Conservation (phyloP, 2,113 vertebrate genomes). For the Cynoglossus semilaevis region DNA sequence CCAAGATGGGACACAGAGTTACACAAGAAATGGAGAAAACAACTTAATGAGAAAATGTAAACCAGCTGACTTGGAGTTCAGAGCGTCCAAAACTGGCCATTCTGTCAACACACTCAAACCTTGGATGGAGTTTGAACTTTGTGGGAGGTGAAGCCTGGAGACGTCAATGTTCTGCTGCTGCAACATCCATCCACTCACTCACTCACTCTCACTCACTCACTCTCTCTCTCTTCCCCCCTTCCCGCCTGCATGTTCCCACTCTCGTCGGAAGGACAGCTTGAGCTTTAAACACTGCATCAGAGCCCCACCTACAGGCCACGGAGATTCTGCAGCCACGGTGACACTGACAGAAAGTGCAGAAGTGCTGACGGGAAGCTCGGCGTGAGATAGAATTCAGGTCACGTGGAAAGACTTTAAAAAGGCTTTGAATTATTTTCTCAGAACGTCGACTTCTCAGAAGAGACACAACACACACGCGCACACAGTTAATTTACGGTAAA, state of each 20-base stretch:
- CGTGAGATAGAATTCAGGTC: no score
- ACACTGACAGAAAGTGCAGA: constrained; percentile 6
- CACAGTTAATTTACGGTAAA: no score
- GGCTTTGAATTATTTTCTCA: no score
- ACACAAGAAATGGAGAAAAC: not conserved
- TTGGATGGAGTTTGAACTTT: not conserved
- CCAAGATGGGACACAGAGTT: not conserved
- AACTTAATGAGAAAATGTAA: constrained; percentile 5
- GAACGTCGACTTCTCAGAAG: no score
- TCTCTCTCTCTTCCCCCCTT: not conserved
- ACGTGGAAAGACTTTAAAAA: no score
- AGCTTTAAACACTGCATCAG: constrained; percentile 75
- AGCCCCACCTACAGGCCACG: constrained; percentile 78
- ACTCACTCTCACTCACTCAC: constrained; percentile 9
- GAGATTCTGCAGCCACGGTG: constrained; percentile 27
- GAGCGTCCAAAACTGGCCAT: not conserved
- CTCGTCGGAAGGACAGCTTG: constrained; percentile 5
- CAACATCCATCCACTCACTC: constrained; percentile 40
- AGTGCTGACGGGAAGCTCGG: not conserved
- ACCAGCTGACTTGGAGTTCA: not conserved
- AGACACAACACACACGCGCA: no score
- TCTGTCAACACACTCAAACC: not conserved
- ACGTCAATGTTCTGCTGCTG: constrained; percentile 26
- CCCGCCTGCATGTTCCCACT: constrained; percentile 2
- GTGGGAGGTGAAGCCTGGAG: constrained; percentile 2